These are phyloP conservation scores for Aspidoscelis tigris DNA, from an alignment of 2,113 vertebrate species.

Conservation along the genomic window DNA sequence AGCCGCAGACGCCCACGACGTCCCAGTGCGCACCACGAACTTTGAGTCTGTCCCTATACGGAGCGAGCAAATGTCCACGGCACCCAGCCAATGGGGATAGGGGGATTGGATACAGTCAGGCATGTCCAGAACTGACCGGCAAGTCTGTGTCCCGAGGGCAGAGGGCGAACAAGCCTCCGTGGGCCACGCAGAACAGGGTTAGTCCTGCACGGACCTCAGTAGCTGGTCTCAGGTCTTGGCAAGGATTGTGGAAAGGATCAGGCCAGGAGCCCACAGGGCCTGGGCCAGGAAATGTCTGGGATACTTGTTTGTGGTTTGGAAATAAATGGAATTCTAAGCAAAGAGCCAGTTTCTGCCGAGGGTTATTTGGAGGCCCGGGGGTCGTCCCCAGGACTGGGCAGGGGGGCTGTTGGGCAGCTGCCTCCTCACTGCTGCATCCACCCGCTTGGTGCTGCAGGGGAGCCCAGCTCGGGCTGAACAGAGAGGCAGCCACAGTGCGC, in stretches of 20 bases:
- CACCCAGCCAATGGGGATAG: conserved; percentile 41
- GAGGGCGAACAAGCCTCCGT: conserved; percentile 10
- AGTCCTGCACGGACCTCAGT: conserved; percentile 63
- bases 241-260: background rate
- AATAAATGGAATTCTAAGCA: background rate
- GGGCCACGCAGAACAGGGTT: conserved; percentile 38
- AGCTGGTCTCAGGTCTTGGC: conserved; percentile 69
- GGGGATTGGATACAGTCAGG: conserved; percentile 25
- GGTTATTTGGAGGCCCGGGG: background rate
- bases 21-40: conserved; percentile 62
- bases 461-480: too few species aligned
- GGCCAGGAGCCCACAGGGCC: background rate
- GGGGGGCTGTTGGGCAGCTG: background rate
- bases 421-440: background rate
- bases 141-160: conserved; percentile 37
- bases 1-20: conserved; percentile 72
- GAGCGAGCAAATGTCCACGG: conserved; percentile 12
- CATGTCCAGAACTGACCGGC: background rate
- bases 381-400: background rate
- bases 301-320: background rate
- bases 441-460: background rate
- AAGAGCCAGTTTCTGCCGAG: background rate
- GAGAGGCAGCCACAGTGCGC: too few species aligned
- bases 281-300: conserved; percentile 1
- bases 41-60: conserved; percentile 42